Conservation (phyloP, 1,140 invertebrate genomes). For the Drosophila lini region DNA sequence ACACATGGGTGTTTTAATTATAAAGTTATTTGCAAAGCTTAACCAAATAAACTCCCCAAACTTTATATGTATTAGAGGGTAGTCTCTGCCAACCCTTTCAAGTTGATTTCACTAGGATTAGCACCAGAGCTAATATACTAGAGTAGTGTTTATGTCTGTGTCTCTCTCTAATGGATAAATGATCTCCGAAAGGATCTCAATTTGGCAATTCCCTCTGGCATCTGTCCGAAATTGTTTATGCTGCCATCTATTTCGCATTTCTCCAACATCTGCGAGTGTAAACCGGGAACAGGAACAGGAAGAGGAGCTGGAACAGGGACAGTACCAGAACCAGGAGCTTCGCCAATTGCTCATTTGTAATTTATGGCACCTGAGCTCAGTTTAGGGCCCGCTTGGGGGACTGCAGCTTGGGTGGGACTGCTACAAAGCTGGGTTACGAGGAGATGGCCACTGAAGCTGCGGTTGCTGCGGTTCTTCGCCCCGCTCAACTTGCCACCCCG, state of each 20-base stretch:
- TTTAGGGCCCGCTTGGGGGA: constrained; percentile 64
- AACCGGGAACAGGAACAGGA: constrained; percentile 3
- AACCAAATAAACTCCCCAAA: constrained; percentile 10
- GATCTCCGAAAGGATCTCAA: constrained; percentile 33
- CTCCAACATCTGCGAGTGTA: constrained; percentile 17
- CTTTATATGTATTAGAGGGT: neutral
- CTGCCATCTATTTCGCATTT: constrained; percentile 49
- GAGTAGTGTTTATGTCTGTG: neutral
- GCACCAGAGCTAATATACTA: neutral
- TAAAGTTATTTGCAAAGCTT: constrained; percentile 8
- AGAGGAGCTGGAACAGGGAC: constrained; percentile 9
- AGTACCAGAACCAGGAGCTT: neutral
- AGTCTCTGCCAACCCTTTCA: neutral
- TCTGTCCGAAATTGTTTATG: constrained; percentile 44
- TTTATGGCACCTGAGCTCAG: constrained; percentile 69
- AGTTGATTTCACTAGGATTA: neutral
- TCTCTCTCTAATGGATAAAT: constrained; percentile 8
- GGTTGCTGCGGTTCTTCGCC: constrained; percentile 51
- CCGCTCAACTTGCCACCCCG: constrained; percentile 16
- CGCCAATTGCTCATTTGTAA: constrained; percentile 75
- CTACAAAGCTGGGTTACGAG: neutral
- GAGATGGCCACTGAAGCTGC: constrained; percentile 44
- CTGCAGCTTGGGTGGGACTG: constrained; percentile 4
- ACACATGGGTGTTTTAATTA: neutral
- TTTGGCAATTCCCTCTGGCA: constrained; percentile 29